Evolutionary conservation across 1,140 invertebrate genomes (phyloP), one percentile per base, ranked within the genome.

Genomic region (Hyles vespertilio): DNA sequence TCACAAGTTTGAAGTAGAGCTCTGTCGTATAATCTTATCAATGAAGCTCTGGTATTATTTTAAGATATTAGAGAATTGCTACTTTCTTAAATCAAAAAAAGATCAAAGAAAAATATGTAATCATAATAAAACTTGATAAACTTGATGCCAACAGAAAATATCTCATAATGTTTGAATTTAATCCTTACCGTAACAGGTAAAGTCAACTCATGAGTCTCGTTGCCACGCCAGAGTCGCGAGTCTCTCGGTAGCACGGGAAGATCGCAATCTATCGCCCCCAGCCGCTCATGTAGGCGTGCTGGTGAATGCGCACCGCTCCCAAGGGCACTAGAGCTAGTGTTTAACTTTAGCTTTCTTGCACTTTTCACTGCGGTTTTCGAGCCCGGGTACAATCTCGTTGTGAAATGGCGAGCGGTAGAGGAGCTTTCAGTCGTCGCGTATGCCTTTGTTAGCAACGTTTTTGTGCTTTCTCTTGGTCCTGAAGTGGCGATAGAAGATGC

Each of bases 191-290:
- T 91, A 71, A 91, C 87, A 12, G 92, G 92, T 44, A 93, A 82
- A 66, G 91, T 89, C 59, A 93, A 87, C 68, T 93, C 92, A 63
- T 92, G 92, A 9, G 92, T 93, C 72, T 93, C 92, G 67, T 93
- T 93, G 66, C 92, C 92, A 34, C 92, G 89, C 92, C 92, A 93
- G 57, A 93, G 78, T 58, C 91, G 90, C 5, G 92, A 92, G 60
- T 92, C 91, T 56, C 88, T 83, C 44, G 92, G 92, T 62, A 93
- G 74, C 50, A 90, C 84, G 46, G 91, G 91, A 66, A 92, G 86
- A 74, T 92, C 91, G 70, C 92, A 93, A 69, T 92, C 91, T 58
- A 92, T 79, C 10, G 91, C 89, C 70, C 89, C 90, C 56, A 92
- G 83, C 74, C 91, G 91, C 81, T 92, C 91, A 77, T 92, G 91